These are phyloP conservation scores for Polypterus bichir DNA, from an alignment of 2,113 vertebrate species.

Conservation along the genomic window DNA sequence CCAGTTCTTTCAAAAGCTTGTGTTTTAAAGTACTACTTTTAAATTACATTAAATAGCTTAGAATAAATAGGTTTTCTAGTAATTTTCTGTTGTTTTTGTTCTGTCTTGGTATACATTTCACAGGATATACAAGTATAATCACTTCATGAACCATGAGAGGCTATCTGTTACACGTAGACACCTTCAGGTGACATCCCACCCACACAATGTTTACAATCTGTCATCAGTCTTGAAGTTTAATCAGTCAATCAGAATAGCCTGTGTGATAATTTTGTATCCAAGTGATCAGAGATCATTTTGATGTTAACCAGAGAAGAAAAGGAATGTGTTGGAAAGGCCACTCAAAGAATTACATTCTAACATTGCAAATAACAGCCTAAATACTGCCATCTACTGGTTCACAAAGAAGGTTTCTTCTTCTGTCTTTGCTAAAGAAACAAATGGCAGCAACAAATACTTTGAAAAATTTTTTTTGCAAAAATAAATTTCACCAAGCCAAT, in stretches of 20 bases:
- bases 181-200: slow-evolving; percentile 23
- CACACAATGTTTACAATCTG: slow-evolving; percentile 35
- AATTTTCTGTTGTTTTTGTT: no score
- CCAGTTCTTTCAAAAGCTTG: no score
- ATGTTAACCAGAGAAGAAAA: slow-evolving; percentile 48
- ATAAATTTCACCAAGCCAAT: no score
- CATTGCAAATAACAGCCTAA: slow-evolving; percentile 28
- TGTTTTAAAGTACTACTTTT: no score
- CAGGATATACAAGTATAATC: no score
- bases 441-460: not conserved
- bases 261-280: slow-evolving; percentile 47
- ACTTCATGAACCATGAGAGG: no score
- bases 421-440: not conserved
- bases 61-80: no score
- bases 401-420: not conserved
- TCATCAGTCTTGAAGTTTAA: slow-evolving; percentile 45
- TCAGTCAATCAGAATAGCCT: slow-evolving; percentile 32
- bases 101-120: no score
- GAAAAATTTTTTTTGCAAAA: slow-evolving; percentile 18
- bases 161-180: slow-evolving; percentile 26
- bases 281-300: slow-evolving; percentile 34
- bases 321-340: slow-evolving; percentile 25
- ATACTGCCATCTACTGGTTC: slow-evolving; percentile 42
- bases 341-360: not conserved
- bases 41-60: no score